Conservation (phyloP, 2,797 vertebrate species). For the Gymnothorax javanicus region DNA sequence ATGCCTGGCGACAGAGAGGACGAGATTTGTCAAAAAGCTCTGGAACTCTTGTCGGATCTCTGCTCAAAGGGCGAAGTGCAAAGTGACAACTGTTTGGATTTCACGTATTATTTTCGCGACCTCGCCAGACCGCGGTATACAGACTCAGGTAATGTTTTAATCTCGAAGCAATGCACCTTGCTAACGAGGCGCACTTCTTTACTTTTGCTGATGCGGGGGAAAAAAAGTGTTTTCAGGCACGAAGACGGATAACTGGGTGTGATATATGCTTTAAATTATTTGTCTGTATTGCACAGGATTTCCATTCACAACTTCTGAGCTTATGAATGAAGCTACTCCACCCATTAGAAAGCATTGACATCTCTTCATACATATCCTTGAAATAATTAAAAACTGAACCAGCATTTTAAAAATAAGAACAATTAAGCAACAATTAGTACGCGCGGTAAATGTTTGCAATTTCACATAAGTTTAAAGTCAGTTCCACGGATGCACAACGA, state of each 20-base stretch:
- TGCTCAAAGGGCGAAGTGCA: slow-evolving; percentile 93
- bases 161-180: background rate
- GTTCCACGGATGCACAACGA: background rate
- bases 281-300: background rate
- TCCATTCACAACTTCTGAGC: slow-evolving; percentile 34
- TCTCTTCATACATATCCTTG: background rate
- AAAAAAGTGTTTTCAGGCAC: background rate
- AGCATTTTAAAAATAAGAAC: background rate
- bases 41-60: slow-evolving; percentile 93
- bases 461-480: background rate
- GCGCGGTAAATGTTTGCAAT: background rate
- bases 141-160: slow-evolving; percentile 83
- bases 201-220: background rate
- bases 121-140: slow-evolving; percentile 86
- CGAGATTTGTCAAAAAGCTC: slow-evolving; percentile 97
- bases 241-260: background rate
- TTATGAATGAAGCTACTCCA: slow-evolving; percentile 26
- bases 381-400: background rate
- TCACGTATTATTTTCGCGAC: slow-evolving; percentile 94
- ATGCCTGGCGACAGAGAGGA: slow-evolving; percentile 98
- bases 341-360: slow-evolving; percentile 18
- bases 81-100: slow-evolving; percentile 93
- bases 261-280: background rate
- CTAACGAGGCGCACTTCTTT: background rate
- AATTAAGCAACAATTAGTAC: background rate